Evolutionary conservation across 1,140 invertebrate genomes (phyloP), one percentile per base, ranked within the genome.

Genomic region (Penaeus chinensis): DNA sequence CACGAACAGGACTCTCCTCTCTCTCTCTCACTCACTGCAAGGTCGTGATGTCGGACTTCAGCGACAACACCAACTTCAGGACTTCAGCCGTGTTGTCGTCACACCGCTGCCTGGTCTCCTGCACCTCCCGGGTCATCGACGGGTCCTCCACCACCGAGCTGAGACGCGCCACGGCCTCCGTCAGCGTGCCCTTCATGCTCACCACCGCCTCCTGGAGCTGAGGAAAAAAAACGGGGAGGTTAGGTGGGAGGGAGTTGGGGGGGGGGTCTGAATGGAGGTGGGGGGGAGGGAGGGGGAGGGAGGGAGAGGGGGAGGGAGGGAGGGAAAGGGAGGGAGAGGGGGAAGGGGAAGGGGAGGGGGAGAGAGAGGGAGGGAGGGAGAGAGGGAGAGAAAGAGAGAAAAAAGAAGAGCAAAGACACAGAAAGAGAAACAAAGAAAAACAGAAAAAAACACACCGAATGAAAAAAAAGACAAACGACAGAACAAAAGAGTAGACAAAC

Each of bases 141-240:
- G 90, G 90, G 27, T 91, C 91, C 27, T 87, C 87, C 69, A 89
- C 89, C 32, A 91, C 90, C 42, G 77, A 76, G 24, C 90, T 88
- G 60, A 91, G 89, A 79, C 90, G 88, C 60, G 89, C 79, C 81
- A 91, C 90, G 19, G 91, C 91, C 81, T 88, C 89, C 32, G 90
- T 91, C 82, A 91, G 90, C 66, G 91, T 91, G n/a, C 84, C 82
- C 87, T 91, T 91, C 91, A 91, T 91, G 22, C 76, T 89, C 37
- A 88, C 85, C 42, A 91, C 91, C 7, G 91, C 91, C 60, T 91
- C 90, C 77, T 91, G 90, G 27, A 91, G 90, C 91, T 91, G 80
- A 22, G 89, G 88, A 10, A 84, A 10, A n/a, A 61, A 42, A 54
- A 32, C 37, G 47, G 69, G 11, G 47, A 0, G 47, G 47, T 47